phyloP scores from a whole-genome alignment of 2,888 invertebrate species.

The Odontothrips loti region DNA sequence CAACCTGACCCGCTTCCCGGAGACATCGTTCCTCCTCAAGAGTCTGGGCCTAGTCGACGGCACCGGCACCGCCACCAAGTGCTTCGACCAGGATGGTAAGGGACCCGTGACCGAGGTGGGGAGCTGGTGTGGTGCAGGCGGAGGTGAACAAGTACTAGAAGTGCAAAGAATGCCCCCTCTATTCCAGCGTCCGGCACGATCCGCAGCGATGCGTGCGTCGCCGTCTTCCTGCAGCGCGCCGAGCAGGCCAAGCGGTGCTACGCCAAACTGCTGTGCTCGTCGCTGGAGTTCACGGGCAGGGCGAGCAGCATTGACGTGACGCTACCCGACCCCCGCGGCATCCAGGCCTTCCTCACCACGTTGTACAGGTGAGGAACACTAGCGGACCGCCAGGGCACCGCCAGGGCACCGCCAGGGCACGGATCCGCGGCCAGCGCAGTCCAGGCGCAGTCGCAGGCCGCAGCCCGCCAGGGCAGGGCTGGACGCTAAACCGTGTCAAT shows the following conservation, averaged over 20 bases:
- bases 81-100: conserved; percentile 61
- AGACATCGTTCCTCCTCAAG: conserved; percentile 58
- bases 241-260: conserved; percentile 45
- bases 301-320: not conserved
- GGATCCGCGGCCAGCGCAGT: too few species aligned
- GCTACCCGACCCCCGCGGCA: conserved; percentile 7
- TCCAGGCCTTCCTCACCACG: conserved; percentile 41
- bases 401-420: too few species aligned
- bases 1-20: conserved; percentile 56
- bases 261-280: not conserved
- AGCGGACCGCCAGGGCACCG: too few species aligned
- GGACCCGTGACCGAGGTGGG: too few species aligned
- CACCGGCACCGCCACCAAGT: conserved; percentile 56
- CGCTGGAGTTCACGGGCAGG: not conserved
- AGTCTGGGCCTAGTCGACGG: conserved; percentile 58
- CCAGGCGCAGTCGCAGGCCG: too few species aligned
- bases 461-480: too few species aligned
- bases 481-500: too few species aligned
- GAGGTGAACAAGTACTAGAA: too few species aligned
- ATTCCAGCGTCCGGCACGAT: conserved; percentile 48
- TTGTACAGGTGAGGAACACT: conserved; percentile 49
- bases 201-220: conserved; percentile 49
- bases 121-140: too few species aligned
- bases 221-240: conserved; percentile 47
- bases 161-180: conserved; percentile 31